phyloP scores from a whole-genome alignment of 2,113 vertebrate genomes.

The Oostethus manadensis region DNA sequence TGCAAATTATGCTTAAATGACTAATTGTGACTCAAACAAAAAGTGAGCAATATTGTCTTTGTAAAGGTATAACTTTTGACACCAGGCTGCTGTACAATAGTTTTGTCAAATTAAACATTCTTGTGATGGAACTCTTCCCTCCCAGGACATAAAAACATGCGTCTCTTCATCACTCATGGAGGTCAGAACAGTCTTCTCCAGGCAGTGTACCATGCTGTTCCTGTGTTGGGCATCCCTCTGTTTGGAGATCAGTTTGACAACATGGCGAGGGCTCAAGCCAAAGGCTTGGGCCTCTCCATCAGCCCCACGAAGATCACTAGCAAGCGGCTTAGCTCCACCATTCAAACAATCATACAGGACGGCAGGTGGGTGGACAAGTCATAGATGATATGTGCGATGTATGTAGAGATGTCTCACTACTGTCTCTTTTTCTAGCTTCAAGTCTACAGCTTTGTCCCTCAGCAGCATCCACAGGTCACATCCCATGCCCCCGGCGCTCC shows the following conservation, averaged over 20 bases:
- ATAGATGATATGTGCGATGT: neutral
- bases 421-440: constrained; percentile 53
- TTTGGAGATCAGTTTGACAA: constrained; percentile 73
- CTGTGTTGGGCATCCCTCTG: constrained; percentile 69
- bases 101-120: neutral
- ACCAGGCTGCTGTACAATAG: neutral
- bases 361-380: constrained; percentile 50
- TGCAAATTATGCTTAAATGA: no score
- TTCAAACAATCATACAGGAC: constrained; percentile 61
- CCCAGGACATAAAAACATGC: constrained; percentile 57
- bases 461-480: constrained; percentile 62
- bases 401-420: neutral
- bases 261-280: constrained; percentile 56
- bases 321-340: constrained; percentile 44
- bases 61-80: no score
- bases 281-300: constrained; percentile 60
- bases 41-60: no score
- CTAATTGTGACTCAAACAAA: no score
- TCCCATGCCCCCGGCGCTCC: constrained; percentile 53
- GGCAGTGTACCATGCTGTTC: constrained; percentile 69
- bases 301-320: constrained; percentile 50
- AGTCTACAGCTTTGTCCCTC: constrained; percentile 54
- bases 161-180: constrained; percentile 72
- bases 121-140: neutral
- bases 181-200: constrained; percentile 73